Conservation (phyloP, 1,140 invertebrate species). For the Cotesia glomerata region DNA sequence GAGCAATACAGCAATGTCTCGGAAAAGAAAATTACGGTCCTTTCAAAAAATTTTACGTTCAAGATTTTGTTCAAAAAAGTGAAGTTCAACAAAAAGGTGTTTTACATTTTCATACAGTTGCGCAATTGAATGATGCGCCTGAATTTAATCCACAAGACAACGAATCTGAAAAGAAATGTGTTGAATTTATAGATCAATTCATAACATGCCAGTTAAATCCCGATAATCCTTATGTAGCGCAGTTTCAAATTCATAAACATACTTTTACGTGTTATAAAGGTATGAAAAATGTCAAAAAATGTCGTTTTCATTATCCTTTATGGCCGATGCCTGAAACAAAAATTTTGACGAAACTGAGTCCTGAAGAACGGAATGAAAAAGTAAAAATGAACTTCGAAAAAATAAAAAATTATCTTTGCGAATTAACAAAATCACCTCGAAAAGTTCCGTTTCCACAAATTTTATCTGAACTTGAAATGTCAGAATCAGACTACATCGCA, state of each 20-base stretch:
- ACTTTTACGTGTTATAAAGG: slow-evolving; percentile 4
- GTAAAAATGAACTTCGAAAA: neutral
- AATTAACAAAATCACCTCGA: neutral
- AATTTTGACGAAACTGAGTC: neutral
- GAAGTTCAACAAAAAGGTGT: neutral
- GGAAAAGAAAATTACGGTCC: neutral
- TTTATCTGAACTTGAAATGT: neutral
- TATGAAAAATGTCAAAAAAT: slow-evolving; percentile 3
- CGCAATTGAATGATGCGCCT: neutral
- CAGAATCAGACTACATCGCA: neutral
- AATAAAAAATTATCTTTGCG: neutral
- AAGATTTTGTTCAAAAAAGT: slow-evolving; percentile 7
- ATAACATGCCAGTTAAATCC: neutral
- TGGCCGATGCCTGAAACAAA: neutral
- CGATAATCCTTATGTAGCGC: neutral
- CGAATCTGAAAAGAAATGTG: neutral
- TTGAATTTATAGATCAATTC: slow-evolving; percentile 2
- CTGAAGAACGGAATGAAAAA: neutral
- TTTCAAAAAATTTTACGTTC: neutral
- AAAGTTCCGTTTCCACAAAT: neutral
- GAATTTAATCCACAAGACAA: neutral
- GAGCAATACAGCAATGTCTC: neutral
- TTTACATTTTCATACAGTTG: neutral
- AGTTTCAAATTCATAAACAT: slow-evolving; percentile 2
- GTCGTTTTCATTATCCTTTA: slow-evolving; percentile 7